Evolutionary conservation across 2,888 invertebrate genomes (phyloP).

Genomic region (Diachrysia chrysitis): DNA sequence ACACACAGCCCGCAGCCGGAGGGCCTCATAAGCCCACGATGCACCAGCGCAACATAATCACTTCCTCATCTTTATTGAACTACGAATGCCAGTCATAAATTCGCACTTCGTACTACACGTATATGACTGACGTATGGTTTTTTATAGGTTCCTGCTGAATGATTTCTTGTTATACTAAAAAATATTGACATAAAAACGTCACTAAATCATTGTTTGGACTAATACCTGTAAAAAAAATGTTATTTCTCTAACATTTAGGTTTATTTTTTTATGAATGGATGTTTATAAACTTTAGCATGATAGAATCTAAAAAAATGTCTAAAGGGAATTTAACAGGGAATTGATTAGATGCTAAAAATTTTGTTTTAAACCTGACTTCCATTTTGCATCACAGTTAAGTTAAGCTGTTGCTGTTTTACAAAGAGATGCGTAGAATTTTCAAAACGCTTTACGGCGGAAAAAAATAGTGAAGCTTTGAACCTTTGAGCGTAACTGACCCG

Average conservation of each 20-base stretch:
- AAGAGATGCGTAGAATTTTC: constrained; percentile 74
- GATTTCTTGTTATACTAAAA: no score
- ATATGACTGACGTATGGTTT: background rate
- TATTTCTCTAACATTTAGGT: no score
- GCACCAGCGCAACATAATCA: constrained; percentile 37
- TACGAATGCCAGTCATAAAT: background rate
- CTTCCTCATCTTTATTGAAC: constrained; percentile 16
- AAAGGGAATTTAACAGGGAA: no score
- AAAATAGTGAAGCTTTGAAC: constrained; percentile 71
- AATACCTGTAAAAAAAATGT: no score
- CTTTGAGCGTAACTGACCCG: constrained; percentile 79
- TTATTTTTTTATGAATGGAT: no score
- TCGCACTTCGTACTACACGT: background rate
- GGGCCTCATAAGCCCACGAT: constrained; percentile 57
- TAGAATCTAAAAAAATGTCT: no score
- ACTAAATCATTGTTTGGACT: no score
- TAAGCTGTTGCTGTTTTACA: constrained; percentile 69
- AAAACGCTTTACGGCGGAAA: constrained; percentile 73
- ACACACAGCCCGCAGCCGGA: constrained; percentile 51
- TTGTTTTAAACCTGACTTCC: no score
- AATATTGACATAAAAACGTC: no score
- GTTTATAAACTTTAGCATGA: no score
- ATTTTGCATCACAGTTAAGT: constrained; percentile 67
- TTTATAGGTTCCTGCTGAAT: no score
- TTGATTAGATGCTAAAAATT: no score